A percentile compares a stretch with the other conserved stretches of the same genome.
Conservation (phyloP, 2,113 vertebrate species). For the Tretioscincus oriximinensis region DNA sequence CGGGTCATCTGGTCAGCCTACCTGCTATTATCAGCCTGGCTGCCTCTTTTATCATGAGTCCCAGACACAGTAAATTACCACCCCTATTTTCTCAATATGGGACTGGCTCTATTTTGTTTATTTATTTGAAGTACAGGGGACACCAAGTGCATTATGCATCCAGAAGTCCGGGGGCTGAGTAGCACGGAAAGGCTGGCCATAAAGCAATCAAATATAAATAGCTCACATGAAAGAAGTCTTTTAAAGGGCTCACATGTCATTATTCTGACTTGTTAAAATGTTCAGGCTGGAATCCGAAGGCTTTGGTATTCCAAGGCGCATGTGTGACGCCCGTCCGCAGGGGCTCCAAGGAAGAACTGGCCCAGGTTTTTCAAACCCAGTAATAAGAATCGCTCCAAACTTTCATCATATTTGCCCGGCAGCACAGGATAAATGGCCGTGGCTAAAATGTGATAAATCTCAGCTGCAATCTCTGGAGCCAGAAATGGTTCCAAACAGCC, state of each 20-base stretch:
- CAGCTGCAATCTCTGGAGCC: background rate
- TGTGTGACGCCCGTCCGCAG: constrained; percentile 16
- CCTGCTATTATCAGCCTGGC: background rate
- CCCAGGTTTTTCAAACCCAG: constrained; percentile 10
- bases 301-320: constrained; percentile 17
- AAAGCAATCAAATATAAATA: constrained; percentile 38
- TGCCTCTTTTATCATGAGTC: constrained; percentile 20
- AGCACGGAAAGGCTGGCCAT: constrained; percentile 25
- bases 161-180: constrained; percentile 1
- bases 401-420: background rate
- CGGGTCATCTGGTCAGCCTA: too few species aligned
- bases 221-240: background rate
- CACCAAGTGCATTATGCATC: constrained; percentile 21
- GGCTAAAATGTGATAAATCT: constrained; percentile 7
- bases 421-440: constrained; percentile 6
- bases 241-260: constrained; percentile 10
- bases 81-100: constrained; percentile 16
- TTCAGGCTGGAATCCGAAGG: background rate
- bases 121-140: constrained; percentile 21
- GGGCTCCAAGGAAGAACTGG: constrained; percentile 19
- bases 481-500: background rate
- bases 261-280: constrained; percentile 35
- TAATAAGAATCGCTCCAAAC: constrained; percentile 12
- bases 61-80: constrained; percentile 2
- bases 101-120: constrained; percentile 19